phyloP scores from a whole-genome alignment of 30 jellyfish, hydroid and myxozoan species.

The Hydractinia symbiolongicarpus region DNA sequence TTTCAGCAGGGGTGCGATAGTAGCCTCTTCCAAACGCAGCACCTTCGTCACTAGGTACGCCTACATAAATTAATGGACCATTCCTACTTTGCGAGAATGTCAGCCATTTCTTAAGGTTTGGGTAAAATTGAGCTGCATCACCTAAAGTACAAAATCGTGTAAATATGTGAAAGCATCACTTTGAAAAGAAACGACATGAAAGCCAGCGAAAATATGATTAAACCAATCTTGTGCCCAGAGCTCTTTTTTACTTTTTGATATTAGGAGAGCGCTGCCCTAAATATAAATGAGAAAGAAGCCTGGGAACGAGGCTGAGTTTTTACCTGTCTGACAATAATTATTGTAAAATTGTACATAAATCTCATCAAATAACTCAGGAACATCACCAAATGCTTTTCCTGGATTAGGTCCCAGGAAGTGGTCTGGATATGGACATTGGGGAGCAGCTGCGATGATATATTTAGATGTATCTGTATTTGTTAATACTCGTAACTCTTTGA shows the following conservation, averaged over 20 bases:
- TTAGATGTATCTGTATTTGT: conserved; percentile 21
- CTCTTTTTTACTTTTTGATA: too few relatives aligned
- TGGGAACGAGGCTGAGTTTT: too few relatives aligned
- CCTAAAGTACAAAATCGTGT: conserved; percentile 7
- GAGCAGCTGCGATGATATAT: conserved; percentile 68
- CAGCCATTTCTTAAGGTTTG: conserved; percentile 38
- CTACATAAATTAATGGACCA: conserved; percentile 49
- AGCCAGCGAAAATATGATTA: background rate
- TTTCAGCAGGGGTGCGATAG: conserved; percentile 45
- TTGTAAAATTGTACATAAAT: conserved; percentile 58
- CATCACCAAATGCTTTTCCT: conserved; percentile 60
- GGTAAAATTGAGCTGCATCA: conserved; percentile 23
- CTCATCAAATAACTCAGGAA: conserved; percentile 48
- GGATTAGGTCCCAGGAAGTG: conserved; percentile 54
- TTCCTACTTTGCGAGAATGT: conserved; percentile 17
- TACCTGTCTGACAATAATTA: conserved; percentile 60
- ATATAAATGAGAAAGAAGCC: too few relatives aligned
- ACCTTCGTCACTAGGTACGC: conserved; percentile 48
- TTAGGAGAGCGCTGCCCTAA: too few relatives aligned
- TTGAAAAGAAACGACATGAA: background rate
- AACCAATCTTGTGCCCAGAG: background rate
- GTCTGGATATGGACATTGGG: conserved; percentile 60
- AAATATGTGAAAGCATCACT: background rate
- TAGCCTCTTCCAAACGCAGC: conserved; percentile 46
- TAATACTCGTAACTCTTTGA: conserved; percentile 26